Evolutionary conservation across 2,113 vertebrate genomes (phyloP), one percentile per base, ranked within the genome.

Genomic region (Cromileptes altivelis): DNA sequence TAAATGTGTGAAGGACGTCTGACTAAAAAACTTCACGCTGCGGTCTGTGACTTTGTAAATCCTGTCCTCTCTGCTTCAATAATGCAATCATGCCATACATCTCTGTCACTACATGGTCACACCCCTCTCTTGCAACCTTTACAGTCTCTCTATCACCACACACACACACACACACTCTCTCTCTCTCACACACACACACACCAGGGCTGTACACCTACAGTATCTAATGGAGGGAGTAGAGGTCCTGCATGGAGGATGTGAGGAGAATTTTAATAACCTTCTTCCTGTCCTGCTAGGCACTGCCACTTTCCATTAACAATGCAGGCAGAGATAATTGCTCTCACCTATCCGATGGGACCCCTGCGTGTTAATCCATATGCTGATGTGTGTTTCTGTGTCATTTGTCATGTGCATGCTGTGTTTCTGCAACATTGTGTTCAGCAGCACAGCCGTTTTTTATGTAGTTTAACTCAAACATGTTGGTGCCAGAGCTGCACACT

Each of bases 201-300:
- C 70, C 21, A 53, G 62, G 45, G 74, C 85, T 81, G 81, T 80
- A 84, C 85, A 92, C 93, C 89, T 45, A 45, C 42, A 45, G 42
- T 87, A 89, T 88, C 78, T 91, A 92, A 89, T 82, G 85, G 90
- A 84, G 89, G 87, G 88, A 87, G 81, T 90, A 80, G 92, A 93
- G 93, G 94, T 95, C 94, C 92, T 89, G 93, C 93, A 91, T 92
- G 90, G 84, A 79, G 82, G 85, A 92, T 93, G 94, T 93, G 94
- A 95, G 92, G 89, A 88, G 94, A 95, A 95, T 95, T 91, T 94
- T 94, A 95, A 95, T 95, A 88, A 85, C 78, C 90, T 87, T 49
- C 80, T 53, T 83, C 76, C 90, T 90, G 88, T 93, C 88, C 92
- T 92, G 87, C 88, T 56, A 81, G 82, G 77, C 91, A 79, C 61